Evolutionary conservation across 2,888 invertebrate genomes (phyloP).

Genomic region (Dryococelus australis): DNA sequence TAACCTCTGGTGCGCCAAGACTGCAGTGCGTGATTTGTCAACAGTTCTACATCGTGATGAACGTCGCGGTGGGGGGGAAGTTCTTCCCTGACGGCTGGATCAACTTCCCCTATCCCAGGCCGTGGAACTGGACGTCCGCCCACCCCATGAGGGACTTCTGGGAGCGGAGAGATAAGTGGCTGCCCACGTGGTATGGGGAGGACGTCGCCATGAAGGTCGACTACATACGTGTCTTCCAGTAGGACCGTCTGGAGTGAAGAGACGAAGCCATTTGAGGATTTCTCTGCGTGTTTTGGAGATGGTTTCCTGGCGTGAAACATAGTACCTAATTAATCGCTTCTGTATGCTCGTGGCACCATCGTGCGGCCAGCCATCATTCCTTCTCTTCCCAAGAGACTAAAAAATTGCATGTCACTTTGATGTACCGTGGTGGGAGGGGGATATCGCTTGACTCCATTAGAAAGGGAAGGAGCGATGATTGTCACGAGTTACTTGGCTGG

Average conservation of each 20-base stretch:
- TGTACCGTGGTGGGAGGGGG: too few relatives aligned
- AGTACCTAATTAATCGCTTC: too few relatives aligned
- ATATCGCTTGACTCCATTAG: too few relatives aligned
- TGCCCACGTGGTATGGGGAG: constrained; percentile 46
- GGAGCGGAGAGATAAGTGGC: constrained; percentile 45
- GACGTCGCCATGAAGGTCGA: constrained; percentile 44
- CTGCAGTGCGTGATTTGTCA: neutral
- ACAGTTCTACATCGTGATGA: constrained; percentile 57
- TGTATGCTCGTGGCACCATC: too few relatives aligned
- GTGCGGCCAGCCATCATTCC: too few relatives aligned
- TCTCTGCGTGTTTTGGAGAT: too few relatives aligned
- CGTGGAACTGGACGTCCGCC: constrained; percentile 46
- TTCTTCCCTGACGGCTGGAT: constrained; percentile 51
- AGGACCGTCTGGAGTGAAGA: neutral
- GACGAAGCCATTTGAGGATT: neutral
- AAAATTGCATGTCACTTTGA: too few relatives aligned
- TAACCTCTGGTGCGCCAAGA: too few relatives aligned
- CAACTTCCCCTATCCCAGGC: constrained; percentile 46
- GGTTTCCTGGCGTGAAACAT: too few relatives aligned
- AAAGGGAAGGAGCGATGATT: too few relatives aligned
- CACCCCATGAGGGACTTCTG: constrained; percentile 47
- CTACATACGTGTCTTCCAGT: constrained; percentile 47
- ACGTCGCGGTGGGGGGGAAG: constrained; percentile 58
- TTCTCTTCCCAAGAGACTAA: too few relatives aligned
- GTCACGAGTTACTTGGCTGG: too few relatives aligned